Evolutionary conservation across 2,113 vertebrate genomes (phyloP).

Genomic region (Cisticola juncidis): DNA sequence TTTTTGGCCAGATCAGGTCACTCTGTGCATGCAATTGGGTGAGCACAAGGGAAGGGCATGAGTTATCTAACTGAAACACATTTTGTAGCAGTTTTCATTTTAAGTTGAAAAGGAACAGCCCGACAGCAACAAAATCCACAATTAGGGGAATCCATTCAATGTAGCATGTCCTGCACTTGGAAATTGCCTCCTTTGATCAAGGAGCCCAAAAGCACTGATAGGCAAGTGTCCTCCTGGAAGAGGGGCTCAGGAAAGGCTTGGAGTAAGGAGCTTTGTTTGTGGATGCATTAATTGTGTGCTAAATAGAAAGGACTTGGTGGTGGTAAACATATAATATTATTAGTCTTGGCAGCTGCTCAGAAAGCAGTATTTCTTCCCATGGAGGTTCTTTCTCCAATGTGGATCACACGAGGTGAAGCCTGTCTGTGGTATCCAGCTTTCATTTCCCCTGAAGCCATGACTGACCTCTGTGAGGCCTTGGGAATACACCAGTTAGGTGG

Average conservation of each 20-base stretch:
- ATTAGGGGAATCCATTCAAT: background rate
- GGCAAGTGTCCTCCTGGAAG: background rate
- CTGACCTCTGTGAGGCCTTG: background rate
- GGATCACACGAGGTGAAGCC: background rate
- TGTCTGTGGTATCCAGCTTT: background rate
- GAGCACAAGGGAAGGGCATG: background rate
- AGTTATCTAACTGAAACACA: background rate
- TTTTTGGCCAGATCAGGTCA: background rate
- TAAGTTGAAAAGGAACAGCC: background rate
- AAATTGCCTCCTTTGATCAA: background rate
- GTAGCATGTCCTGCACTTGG: rapidly evolving
- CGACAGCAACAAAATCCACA: background rate
- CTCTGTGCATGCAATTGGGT: background rate
- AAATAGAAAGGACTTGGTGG: background rate
- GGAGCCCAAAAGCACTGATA: background rate
- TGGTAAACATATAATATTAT: background rate
- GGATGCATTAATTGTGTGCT: background rate
- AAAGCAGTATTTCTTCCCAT: background rate
- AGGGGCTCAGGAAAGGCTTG: background rate
- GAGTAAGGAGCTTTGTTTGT: background rate
- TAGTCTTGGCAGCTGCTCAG: background rate
- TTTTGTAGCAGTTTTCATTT: background rate
- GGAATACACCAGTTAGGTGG: background rate
- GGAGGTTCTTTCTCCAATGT: background rate
- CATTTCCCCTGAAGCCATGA: background rate